Base-by-base conservation (phyloP, 2,797 vertebrate species). In the Sebastes diaconus region DNA sequence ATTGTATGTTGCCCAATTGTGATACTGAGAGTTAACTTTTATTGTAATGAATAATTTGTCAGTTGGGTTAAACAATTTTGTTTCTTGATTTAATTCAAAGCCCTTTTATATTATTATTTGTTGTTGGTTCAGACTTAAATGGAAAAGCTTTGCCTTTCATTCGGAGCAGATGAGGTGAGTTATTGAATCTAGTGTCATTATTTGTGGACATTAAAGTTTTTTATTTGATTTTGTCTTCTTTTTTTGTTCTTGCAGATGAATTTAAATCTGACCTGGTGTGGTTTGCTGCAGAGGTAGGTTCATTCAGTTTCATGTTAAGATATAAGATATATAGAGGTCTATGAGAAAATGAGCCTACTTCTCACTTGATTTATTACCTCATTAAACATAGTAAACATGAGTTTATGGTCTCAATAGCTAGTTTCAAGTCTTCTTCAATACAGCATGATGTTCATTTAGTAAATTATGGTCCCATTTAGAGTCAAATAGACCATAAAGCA, bases 131-230 rank as follows among this genome's bases (percentile, higher is more conserved):
- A 50, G 36, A 34, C 8, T 24, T 11, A 27, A 52, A 69, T 3
- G 18, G 18, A 64, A 24, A 9, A 10, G 5, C 3, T 9, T 3
- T 36, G 6, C 10, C 32, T 29, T 22, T n/a, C 20, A 14, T 11
- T 14, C 3, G 22, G 22, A 54, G 5, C 34, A 59, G 9, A 78
- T 29, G 1, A 83, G 90, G 89, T 91, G 71, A 90, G 89, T 58
- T 7, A 24, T 59, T 68, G 0, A 55, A 1, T 36, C 5, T 54
- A 8, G 1, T 39, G 4, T 52, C 0, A 69, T 46, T 68, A 46
- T 52, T 36, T 75, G 12, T 22, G 1, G 4, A 66, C 34, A 0
- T 58, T 65, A 8, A 55, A 36, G 1, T 24, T 30, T 55, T 55
- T 12, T 39, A 68, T 4, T 52, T 24, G 1, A 32, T 30, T 13